phyloP scores from a whole-genome alignment of 2,888 invertebrate species.

The Hymenopus coronatus region DNA sequence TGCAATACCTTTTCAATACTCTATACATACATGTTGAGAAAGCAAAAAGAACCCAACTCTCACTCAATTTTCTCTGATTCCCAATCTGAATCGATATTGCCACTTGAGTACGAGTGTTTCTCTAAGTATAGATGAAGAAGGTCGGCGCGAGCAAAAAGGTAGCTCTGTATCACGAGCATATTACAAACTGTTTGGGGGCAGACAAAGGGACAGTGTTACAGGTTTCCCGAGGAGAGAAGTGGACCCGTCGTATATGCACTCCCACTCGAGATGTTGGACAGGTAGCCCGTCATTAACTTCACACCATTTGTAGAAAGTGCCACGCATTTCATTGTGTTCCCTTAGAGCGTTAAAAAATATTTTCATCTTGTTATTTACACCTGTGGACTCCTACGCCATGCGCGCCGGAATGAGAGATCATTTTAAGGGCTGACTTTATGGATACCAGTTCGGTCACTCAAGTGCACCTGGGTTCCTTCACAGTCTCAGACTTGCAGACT shows the following conservation, averaged over 20 bases:
- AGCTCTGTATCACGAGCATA: too few relatives aligned
- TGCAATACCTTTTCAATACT: too few relatives aligned
- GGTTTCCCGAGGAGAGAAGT: not conserved
- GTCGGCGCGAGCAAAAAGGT: too few relatives aligned
- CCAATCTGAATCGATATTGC: too few relatives aligned
- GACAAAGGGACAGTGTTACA: not conserved
- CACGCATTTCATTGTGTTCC: not conserved
- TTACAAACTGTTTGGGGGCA: not conserved
- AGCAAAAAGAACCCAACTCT: too few relatives aligned
- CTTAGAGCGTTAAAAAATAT: not conserved
- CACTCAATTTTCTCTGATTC: too few relatives aligned
- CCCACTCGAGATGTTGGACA: not conserved
- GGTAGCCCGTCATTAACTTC: not conserved
- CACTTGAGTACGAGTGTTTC: too few relatives aligned
- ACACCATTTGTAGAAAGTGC: not conserved
- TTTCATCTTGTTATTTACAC: not conserved
- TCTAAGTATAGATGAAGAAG: too few relatives aligned
- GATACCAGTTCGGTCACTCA: too few relatives aligned
- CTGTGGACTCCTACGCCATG: not conserved
- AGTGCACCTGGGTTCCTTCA: too few relatives aligned
- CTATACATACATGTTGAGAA: too few relatives aligned
- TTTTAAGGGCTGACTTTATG: not conserved
- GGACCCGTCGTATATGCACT: not conserved
- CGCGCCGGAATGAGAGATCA: not conserved
- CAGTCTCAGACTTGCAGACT: too few relatives aligned